phyloP scores from a whole-genome alignment of 2,888 invertebrate species.

The Luperina testacea region DNA sequence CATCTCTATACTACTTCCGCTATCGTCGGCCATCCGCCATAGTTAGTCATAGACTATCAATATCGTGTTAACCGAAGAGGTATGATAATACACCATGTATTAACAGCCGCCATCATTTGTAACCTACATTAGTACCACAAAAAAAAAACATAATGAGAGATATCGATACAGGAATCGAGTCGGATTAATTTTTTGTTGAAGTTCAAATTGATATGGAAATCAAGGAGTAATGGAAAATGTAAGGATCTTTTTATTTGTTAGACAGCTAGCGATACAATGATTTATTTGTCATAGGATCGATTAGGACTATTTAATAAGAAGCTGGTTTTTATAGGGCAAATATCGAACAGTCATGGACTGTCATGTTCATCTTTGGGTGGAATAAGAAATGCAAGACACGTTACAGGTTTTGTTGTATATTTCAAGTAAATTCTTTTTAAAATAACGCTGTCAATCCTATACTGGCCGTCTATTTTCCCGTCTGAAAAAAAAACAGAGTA shows the following conservation, averaged over 20 bases:
- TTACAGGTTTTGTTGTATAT: neutral
- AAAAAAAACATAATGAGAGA: slow-evolving; percentile 50
- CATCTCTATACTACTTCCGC: slow-evolving; percentile 39
- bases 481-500: no score
- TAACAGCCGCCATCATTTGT: slow-evolving; percentile 62
- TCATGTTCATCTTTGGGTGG: neutral
- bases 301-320: neutral
- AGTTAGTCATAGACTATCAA: slow-evolving; percentile 64
- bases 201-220: slow-evolving; percentile 44
- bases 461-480: no score
- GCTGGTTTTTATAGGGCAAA: neutral
- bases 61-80: slow-evolving; percentile 60
- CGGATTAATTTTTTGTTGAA: slow-evolving; percentile 61
- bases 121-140: slow-evolving; percentile 46
- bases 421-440: neutral
- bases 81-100: slow-evolving; percentile 65
- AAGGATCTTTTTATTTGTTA: slow-evolving; percentile 28
- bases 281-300: neutral
- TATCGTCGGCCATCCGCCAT: slow-evolving; percentile 15
- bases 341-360: neutral
- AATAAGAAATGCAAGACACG: neutral
- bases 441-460: neutral
- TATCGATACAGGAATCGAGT: slow-evolving; percentile 38
- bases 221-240: neutral
- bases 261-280: neutral